Evolutionary conservation across 2,888 invertebrate genomes (phyloP).

Genomic region (Drosophila fulvimacula): DNA sequence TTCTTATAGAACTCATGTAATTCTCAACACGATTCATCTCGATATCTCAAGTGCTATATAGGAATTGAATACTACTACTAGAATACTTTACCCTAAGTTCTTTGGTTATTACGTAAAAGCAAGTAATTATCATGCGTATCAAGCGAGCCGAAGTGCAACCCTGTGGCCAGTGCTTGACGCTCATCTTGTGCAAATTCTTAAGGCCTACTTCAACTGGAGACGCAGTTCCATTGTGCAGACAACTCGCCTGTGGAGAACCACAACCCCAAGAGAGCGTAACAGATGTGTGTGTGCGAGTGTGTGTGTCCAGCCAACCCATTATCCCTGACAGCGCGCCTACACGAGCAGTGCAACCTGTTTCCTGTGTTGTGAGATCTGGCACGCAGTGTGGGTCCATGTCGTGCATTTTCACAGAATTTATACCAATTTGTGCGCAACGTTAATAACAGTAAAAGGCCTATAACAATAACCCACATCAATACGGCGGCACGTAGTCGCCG

Average conservation of each 20-base stretch:
- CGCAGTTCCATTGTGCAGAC: constrained; percentile 46
- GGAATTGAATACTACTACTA: too few species aligned
- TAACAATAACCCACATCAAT: constrained; percentile 80
- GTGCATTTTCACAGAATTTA: constrained; percentile 75
- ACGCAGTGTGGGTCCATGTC: constrained; percentile 31
- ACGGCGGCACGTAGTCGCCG: constrained; percentile 71
- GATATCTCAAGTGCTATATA: too few species aligned
- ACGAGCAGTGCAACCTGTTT: constrained; percentile 44
- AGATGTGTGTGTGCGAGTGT: constrained; percentile 7
- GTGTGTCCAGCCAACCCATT: constrained; percentile 42
- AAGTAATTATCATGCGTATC: constrained; percentile 37
- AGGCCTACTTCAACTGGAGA: constrained; percentile 40
- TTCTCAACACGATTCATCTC: constrained; percentile 1
- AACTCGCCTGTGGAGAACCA: constrained; percentile 30
- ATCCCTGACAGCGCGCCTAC: constrained; percentile 52
- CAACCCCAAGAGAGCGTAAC: constrained; percentile 35
- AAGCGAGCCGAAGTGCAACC: constrained; percentile 31
- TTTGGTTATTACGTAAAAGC: constrained; percentile 12
- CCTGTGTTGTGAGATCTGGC: constrained; percentile 21
- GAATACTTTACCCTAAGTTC: background rate
- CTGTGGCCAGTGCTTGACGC: constrained; percentile 41
- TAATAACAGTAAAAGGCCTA: constrained; percentile 76
- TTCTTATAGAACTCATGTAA: background rate
- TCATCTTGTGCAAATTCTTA: constrained; percentile 42
- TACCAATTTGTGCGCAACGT: constrained; percentile 76